These are phyloP conservation scores for Neotoxoptera formosana DNA, from an alignment of 1,140 invertebrate species.

Conservation along the genomic window DNA sequence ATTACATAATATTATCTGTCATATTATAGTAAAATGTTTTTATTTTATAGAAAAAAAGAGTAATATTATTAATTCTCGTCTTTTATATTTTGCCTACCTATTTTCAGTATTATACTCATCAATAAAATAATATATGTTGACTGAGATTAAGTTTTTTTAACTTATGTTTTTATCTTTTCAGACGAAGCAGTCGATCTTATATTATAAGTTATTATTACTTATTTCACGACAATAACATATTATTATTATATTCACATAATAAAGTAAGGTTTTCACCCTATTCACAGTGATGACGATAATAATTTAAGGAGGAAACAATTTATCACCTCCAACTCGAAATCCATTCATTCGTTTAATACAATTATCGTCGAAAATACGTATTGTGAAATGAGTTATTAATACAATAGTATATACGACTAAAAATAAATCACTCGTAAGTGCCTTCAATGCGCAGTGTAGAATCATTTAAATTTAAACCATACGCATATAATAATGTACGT, in stretches of 20 bases:
- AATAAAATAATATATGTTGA: not conserved
- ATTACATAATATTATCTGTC: not conserved
- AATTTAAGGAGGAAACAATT: constrained; percentile 48
- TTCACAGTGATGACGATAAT: not conserved
- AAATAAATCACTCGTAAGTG: constrained; percentile 26
- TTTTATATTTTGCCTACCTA: no score
- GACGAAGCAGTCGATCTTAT: not conserved
- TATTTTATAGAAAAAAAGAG: not conserved
- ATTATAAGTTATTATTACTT: not conserved
- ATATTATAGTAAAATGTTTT: no score
- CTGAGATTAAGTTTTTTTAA: not conserved
- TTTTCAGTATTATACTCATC: not conserved
- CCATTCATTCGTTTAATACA: constrained; percentile 18
- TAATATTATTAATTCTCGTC: not conserved
- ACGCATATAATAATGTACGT: no score
- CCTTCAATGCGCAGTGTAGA: not conserved
- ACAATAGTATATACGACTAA: not conserved
- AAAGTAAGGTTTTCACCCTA: not conserved
- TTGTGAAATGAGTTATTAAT: constrained; percentile 28
- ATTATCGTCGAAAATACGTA: not conserved
- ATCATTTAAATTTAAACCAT: constrained; percentile 31
- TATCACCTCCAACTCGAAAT: not conserved
- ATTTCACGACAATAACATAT: not conserved
- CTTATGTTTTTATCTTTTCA: not conserved
- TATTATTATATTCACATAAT: not conserved